phyloP scores from a whole-genome alignment of 2,888 invertebrate species.

The Chloroclysta siterata region DNA sequence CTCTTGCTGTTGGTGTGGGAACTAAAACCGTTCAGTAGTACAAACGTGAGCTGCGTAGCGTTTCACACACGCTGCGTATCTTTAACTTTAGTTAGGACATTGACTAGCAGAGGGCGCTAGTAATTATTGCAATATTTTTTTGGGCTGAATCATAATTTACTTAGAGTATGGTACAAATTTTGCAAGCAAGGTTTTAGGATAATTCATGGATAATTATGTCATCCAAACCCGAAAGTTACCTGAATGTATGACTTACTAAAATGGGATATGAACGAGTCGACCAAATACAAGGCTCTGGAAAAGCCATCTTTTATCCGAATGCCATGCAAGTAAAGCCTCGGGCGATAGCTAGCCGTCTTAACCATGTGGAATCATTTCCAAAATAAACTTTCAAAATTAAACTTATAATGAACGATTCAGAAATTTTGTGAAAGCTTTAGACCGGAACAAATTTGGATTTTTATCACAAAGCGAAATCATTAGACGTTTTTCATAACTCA shows the following conservation, averaged over 20 bases:
- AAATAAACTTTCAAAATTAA: too few species aligned
- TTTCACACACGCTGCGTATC: background rate
- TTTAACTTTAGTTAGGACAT: conserved; percentile 3
- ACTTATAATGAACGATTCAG: background rate
- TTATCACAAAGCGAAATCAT: conserved; percentile 11
- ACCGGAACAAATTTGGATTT: background rate
- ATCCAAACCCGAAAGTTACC: too few species aligned
- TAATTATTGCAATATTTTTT: background rate
- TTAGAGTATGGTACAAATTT: background rate
- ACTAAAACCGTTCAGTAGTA: background rate
- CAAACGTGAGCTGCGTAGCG: background rate
- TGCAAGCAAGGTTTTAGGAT: too few species aligned
- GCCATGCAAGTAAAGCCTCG: too few species aligned
- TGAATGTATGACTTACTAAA: too few species aligned
- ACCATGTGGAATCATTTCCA: too few species aligned
- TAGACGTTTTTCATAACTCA: conserved; percentile 27
- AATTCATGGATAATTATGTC: too few species aligned
- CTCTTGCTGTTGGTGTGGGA: conserved; percentile 20
- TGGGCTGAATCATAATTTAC: too few species aligned
- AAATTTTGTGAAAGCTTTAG: background rate
- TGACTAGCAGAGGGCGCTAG: background rate
- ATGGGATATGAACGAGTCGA: too few species aligned
- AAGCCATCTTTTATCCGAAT: too few species aligned
- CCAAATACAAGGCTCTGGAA: too few species aligned
- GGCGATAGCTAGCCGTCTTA: too few species aligned